Conservation (phyloP, 2,888 invertebrate species). For the Euzetes globulus region DNA sequence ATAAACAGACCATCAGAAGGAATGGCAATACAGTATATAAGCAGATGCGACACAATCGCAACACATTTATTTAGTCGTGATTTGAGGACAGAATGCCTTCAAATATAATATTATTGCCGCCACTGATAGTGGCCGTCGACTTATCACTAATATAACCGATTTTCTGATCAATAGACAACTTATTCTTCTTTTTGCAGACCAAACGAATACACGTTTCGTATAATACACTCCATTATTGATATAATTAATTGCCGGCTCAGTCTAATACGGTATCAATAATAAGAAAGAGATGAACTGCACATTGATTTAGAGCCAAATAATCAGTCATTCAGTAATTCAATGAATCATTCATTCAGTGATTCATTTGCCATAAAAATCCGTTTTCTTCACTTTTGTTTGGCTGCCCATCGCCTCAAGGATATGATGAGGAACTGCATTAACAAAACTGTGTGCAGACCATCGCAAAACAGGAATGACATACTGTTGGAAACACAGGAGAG, state of each 20-base stretch:
- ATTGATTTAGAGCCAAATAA: background rate
- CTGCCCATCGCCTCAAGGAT: conserved; percentile 7
- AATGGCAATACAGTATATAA: background rate
- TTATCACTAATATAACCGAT: background rate
- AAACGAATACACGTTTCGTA: background rate
- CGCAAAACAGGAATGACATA: background rate
- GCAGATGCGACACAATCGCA: background rate
- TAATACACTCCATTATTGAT: background rate
- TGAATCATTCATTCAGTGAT: background rate
- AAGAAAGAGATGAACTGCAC: background rate
- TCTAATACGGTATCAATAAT: background rate
- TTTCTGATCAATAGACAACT: background rate
- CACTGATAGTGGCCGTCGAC: background rate
- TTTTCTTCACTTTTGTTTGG: conserved; percentile 12
- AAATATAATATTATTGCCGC: background rate
- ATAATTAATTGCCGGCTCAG: background rate
- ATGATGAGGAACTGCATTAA: conserved; percentile 12
- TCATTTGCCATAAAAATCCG: conserved; percentile 14
- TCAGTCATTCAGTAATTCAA: background rate
- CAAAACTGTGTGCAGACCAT: background rate
- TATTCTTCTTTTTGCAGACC: background rate
- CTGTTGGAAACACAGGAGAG: conserved; percentile 17
- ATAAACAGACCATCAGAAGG: background rate
- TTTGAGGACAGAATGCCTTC: background rate
- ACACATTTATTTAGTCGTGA: background rate